phyloP scores from a whole-genome alignment of 2,888 invertebrate species.

The Digitonthophagus gazella region DNA sequence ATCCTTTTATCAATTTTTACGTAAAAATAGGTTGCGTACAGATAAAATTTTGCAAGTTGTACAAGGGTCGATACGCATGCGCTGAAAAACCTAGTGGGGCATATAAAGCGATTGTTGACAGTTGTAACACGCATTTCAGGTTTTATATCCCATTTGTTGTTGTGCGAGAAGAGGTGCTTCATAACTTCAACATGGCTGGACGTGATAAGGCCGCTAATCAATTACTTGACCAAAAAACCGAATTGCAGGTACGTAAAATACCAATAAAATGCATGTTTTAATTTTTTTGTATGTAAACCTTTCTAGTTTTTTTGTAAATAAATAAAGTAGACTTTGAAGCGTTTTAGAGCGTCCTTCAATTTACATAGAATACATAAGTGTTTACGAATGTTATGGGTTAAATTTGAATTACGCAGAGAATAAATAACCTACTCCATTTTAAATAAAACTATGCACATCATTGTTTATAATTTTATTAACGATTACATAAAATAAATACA shows the following conservation, averaged over 20 bases:
- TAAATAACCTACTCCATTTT: no score
- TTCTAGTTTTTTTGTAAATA: no score
- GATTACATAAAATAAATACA: background rate
- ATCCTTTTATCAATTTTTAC: background rate
- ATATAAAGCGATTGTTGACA: slow-evolving; percentile 10
- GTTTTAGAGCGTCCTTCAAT: no score
- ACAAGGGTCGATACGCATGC: background rate
- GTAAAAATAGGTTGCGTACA: slow-evolving; percentile 3
- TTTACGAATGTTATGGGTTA: no score
- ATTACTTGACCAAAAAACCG: slow-evolving; percentile 35
- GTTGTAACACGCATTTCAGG: background rate
- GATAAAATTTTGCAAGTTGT: slow-evolving; percentile 15
- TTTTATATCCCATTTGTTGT: slow-evolving; percentile 2
- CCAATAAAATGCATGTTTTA: no score
- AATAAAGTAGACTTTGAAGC: no score
- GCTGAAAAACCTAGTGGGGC: background rate
- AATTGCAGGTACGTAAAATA: slow-evolving; percentile 33
- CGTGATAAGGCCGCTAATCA: slow-evolving; percentile 39
- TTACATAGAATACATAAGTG: no score
- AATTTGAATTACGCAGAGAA: no score
- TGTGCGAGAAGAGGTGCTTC: slow-evolving; percentile 16
- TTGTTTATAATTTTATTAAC: background rate
- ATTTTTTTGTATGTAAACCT: background rate
- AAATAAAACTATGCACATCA: background rate
- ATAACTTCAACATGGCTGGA: slow-evolving; percentile 31